Base-by-base conservation (phyloP, 2,888 invertebrate species). In the Hemithea aestivaria region DNA sequence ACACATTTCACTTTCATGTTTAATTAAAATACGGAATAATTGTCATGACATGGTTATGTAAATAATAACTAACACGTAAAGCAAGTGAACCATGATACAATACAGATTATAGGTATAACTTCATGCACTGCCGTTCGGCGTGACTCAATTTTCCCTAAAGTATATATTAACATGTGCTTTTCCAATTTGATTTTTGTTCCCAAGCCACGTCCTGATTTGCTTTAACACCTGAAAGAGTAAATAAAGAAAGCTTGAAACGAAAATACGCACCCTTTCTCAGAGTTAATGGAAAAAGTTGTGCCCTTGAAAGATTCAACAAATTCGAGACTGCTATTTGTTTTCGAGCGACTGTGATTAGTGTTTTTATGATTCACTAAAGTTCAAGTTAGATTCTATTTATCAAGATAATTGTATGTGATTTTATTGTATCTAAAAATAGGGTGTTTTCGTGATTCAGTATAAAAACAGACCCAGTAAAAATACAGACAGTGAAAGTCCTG, bases 201-300 rank as follows among this genome's bases (percentile, higher is more conserved):
- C 75, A 28, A 73, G 58, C 54, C 58, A 63, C 9, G 32, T 38
- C 43, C 77, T 60, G 1, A 53, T n/a, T 24, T 54, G 53, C 56
- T 66, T 67, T 48, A 68, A 48, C 30, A 65, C 37, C 82, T 82
- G 73, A 12, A 70, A 76, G 42, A 8, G 47, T 35, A 20, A 27
- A 25, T 7, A 25, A 25, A 8, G 10, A 4, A 29, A 23, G 32
- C 26, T 16, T 27, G 5, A 16, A 16, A 5, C 5, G 2, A 16
- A 16, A 16, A 16, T 16, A 16, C 16, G 5, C 16, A 16, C 16
- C 9, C 10, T 16, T 9, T 32, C 20, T 20, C 4, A 6, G 25
- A 25, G 10, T 1, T 26, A 33, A 26, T 33, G n/a, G 25, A n/a
- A 11, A 26, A 26, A 21, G 20, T 33, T 33, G 20, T 10, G n/a